Conservation (phyloP, 2,888 invertebrate species). For the Leucophenga montana region DNA sequence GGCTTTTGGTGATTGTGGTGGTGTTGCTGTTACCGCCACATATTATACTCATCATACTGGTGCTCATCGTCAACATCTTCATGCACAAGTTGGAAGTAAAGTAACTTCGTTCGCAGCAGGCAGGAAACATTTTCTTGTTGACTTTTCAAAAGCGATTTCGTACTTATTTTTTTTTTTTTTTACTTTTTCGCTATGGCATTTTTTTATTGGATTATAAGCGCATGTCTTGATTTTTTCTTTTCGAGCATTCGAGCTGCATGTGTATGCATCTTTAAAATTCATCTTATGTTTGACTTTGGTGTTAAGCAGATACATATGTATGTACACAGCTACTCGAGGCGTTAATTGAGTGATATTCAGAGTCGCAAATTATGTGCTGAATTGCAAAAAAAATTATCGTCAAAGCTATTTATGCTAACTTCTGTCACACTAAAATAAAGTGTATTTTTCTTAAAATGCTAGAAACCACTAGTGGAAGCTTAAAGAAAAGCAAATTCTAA, state of each 20-base stretch:
- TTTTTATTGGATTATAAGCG: conserved; percentile 15
- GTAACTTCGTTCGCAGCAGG: neutral
- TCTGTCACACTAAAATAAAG: no score
- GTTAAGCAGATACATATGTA: neutral
- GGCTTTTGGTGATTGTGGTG: neutral
- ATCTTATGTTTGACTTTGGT: conserved; percentile 6
- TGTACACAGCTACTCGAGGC: neutral
- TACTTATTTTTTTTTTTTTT: neutral
- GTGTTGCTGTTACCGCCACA: no score
- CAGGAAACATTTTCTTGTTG: conserved; percentile 54
- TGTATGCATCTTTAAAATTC: neutral
- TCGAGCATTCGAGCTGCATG: neutral
- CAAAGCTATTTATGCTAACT: no score
- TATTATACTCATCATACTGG: no score
- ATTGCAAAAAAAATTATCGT: neutral
- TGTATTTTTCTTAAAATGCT: no score
- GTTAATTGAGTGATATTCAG: conserved; percentile 19
- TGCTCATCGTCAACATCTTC: conserved; percentile 13
- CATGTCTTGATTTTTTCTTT: neutral
- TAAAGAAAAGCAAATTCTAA: no score
- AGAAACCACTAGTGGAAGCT: no score
- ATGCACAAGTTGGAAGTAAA: conserved; percentile 1
- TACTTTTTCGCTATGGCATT: neutral
- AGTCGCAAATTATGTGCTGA: neutral
- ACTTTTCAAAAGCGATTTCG: conserved; percentile 64